Evolutionary conservation across 2,113 vertebrate genomes (phyloP).

Genomic region (Urocynchramus pylzowi): DNA sequence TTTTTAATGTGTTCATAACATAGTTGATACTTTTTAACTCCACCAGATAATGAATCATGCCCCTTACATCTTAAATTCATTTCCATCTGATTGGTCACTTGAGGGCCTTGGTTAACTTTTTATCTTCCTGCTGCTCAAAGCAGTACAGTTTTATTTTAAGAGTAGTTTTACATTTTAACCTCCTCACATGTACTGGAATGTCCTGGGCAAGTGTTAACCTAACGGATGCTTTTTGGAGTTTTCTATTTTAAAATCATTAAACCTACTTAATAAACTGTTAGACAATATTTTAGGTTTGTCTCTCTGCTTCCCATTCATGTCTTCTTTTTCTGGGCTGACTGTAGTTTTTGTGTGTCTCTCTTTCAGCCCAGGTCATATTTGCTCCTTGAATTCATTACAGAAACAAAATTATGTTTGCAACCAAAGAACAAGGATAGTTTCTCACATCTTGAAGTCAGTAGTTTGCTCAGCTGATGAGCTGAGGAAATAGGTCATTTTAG

Average conservation of each 20-base stretch:
- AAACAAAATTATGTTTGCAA: background rate
- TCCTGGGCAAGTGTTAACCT: background rate
- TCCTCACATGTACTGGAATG: background rate
- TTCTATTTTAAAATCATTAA: background rate
- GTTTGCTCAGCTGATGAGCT: conserved; percentile 49
- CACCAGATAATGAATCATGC: background rate
- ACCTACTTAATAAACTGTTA: background rate
- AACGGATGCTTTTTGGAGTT: background rate
- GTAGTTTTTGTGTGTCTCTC: background rate
- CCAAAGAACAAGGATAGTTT: background rate
- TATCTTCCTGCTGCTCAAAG: background rate
- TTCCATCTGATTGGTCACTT: background rate
- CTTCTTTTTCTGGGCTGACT: background rate
- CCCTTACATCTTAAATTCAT: background rate
- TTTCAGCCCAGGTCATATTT: background rate
- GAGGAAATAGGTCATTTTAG: conserved; percentile 39
- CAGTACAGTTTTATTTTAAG: background rate
- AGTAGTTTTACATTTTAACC: background rate
- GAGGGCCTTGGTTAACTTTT: background rate
- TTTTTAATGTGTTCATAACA: background rate
- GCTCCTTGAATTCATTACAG: background rate
- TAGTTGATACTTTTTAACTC: background rate
- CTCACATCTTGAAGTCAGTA: conserved; percentile 9
- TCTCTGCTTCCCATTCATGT: background rate
- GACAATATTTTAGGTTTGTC: background rate